Base-by-base conservation (phyloP, 2,888 invertebrate species). In the Oscheius sp. region DNA sequence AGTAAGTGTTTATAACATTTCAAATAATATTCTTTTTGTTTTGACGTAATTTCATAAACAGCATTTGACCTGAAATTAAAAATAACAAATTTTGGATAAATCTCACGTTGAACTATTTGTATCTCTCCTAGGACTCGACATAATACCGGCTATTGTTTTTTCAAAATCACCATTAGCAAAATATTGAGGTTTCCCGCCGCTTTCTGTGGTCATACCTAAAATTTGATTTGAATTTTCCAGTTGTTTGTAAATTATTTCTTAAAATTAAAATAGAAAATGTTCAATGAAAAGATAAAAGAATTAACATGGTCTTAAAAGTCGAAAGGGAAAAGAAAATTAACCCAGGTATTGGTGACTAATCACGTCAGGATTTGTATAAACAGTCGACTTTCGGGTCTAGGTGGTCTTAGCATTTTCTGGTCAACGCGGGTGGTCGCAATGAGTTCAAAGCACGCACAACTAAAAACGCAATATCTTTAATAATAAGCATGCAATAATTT, bases 1-100 rank as follows among this genome's bases (percentile, higher is more conserved):
- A 81, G 74, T 20, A 86, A 69, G 45, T 82, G 79, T 31, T 76
- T 66, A 72, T 86, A 86, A 69, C 83, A 82, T 57, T 82, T 80
- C 8, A 73, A 75, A 72, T 86, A 86, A 70, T 86, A 86, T 48
- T 79, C 79, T n/a, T 78, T 70, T 69, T 86, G 86, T 50, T 84
- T 84, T 1, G 74, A 72, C 2, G 80, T 81, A 63, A 85, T 82
- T 61, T 77, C 76, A 69, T 82, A 85, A 8, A 83, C 70, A 34
- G 68, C 68, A 55, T 74, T 72, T 17, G 67, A n/a, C n/a, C 66
- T 58, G 61, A 58, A 71, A 20, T 20, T n/a, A 42, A 8, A 31
- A 46, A 20, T 63, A 63, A 50, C 31, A 69, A 58, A 34, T 65
- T 69, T 6, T 55, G n/a, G 3, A 55, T 23, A 39, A 20, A 27